These are phyloP conservation scores for Gadus macrocephalus DNA, from an alignment of 2,113 vertebrate genomes.

Conservation along the genomic window DNA sequence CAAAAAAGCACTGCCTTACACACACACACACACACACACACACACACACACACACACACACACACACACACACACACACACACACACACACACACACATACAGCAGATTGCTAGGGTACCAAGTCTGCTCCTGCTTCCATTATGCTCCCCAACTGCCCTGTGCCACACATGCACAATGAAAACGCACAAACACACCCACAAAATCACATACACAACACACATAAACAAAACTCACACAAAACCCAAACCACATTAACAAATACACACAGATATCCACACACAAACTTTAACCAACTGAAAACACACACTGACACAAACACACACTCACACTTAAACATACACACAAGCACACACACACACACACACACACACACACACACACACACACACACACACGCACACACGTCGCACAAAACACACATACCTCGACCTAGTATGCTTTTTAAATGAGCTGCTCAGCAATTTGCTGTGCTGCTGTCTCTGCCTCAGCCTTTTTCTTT, in stretches of 20 bases:
- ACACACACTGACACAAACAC: slow-evolving; percentile 12
- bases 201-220: slow-evolving; percentile 19
- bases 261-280: neutral
- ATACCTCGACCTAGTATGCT: slow-evolving; percentile 8
- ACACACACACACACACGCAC: neutral
- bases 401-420: no score
- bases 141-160: neutral
- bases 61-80: neutral
- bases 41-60: slow-evolving; percentile 2
- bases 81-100: neutral
- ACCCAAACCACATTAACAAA: neutral
- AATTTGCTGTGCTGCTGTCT: slow-evolving; percentile 46
- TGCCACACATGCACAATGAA: neutral
- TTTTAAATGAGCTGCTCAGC: slow-evolving; percentile 39
- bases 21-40: neutral
- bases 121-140: neutral
- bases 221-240: neutral
- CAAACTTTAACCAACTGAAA: neutral
- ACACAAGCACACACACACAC: neutral
- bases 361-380: neutral
- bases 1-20: neutral
- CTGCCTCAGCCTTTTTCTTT: slow-evolving; percentile 16
- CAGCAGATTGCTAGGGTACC: neutral
- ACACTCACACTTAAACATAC: slow-evolving; percentile 6
- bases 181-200: slow-evolving; percentile 15